phyloP scores from a whole-genome alignment of 2,888 invertebrate species.

The Spodoptera exigua region DNA sequence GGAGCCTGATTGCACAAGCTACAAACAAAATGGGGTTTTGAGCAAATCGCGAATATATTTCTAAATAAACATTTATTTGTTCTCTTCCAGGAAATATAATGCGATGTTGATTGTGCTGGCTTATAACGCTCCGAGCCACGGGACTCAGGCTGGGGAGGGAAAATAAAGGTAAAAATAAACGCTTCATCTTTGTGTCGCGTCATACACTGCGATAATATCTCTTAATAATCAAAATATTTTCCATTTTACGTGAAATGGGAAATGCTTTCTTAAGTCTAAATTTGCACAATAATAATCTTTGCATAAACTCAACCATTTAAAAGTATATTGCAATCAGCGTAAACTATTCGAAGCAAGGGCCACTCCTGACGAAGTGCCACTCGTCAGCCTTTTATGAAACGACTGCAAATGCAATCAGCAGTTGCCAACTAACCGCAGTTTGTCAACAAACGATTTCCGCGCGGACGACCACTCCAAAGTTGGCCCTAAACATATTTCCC shows the following conservation, averaged over 20 bases:
- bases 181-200: constrained; percentile 17
- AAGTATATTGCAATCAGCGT: constrained; percentile 2
- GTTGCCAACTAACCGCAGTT: constrained; percentile 33
- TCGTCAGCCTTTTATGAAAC: constrained; percentile 9
- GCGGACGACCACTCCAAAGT: constrained; percentile 9
- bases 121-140: constrained; percentile 24
- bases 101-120: constrained; percentile 19
- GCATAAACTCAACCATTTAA: background rate
- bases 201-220: constrained; percentile 14
- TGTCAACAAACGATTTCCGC: constrained; percentile 30
- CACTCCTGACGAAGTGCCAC: background rate
- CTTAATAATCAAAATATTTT: constrained; percentile 3
- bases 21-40: background rate
- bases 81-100: constrained; percentile 13
- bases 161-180: constrained; percentile 24
- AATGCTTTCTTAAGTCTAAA: background rate
- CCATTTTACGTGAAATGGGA: background rate
- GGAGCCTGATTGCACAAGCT: no score
- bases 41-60: constrained; percentile 8
- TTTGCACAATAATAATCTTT: background rate
- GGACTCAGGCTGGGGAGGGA: constrained; percentile 23
- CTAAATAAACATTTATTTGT: constrained; percentile 16
- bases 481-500: constrained; percentile 39
- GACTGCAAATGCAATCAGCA: constrained; percentile 30
- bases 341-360: constrained; percentile 17